Conservation (phyloP, 1,140 invertebrate species). For the Rhagoletis zephyria region DNA sequence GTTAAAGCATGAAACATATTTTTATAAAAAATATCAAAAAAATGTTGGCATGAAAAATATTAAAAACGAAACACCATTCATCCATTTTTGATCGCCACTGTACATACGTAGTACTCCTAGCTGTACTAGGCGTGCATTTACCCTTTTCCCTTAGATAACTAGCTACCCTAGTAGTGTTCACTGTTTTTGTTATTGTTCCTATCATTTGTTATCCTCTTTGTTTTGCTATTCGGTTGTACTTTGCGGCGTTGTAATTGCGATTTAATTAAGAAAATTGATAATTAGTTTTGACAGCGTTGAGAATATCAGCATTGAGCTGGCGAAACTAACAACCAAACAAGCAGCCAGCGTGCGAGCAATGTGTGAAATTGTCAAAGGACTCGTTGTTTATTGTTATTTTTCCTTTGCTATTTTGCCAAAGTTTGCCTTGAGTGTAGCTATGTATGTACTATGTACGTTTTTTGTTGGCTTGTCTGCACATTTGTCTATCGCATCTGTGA, state of each 20-base stretch:
- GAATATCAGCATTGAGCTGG: slow-evolving; percentile 34
- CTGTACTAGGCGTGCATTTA: too few species aligned
- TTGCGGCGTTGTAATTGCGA: slow-evolving; percentile 54
- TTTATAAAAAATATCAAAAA: too few species aligned
- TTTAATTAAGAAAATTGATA: slow-evolving; percentile 57
- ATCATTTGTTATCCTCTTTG: slow-evolving; percentile 19
- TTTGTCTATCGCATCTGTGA: slow-evolving; percentile 43
- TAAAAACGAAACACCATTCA: too few species aligned
- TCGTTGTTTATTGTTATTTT: background rate
- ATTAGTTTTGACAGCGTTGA: slow-evolving; percentile 55
- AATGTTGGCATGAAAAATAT: too few species aligned
- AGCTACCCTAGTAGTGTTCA: background rate
- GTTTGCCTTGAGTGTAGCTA: background rate
- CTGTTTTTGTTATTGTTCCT: slow-evolving; percentile 24
- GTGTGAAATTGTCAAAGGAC: slow-evolving; percentile 41
- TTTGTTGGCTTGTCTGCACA: background rate
- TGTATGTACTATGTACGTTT: background rate
- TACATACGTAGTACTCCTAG: too few species aligned
- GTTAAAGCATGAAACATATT: too few species aligned
- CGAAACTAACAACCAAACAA: background rate
- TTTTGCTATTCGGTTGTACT: slow-evolving; percentile 5
- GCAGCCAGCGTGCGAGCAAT: background rate
- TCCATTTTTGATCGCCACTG: too few species aligned
- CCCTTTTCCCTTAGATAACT: background rate
- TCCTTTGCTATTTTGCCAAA: background rate